Base-by-base conservation (phyloP, 2,888 invertebrate species). In the Tenthredo amoena region DNA sequence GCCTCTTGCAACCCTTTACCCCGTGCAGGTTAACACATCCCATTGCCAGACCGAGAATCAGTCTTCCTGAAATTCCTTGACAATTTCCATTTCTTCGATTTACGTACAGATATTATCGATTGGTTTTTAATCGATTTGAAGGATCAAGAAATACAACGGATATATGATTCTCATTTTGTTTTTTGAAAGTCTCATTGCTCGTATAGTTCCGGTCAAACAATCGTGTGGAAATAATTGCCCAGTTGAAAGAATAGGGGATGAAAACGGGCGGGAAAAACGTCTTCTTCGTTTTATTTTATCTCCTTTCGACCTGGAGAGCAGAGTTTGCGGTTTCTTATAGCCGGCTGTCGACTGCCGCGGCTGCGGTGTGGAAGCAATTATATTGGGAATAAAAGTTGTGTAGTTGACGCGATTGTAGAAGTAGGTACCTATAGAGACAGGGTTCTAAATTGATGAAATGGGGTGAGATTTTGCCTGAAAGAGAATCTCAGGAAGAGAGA, bases 281-380 rank as follows among this genome's bases (percentile, higher is more conserved):
- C 21, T 43, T 21, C 71, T 37, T 74, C 12, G 26, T 43, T 43
- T 43, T 74, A 43, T 81, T 81, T 26, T 40, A 58, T 62, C 58
- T 50, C 81, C 34, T 31, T 31, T 55, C n/a, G 62, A 50, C 62
- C 26, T n/a, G 21, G 81, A 58, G 50, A 34, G 81, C 37, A 40
- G 81, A 58, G 58, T 37, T 81, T 58, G 81, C 77, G 77, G 77
- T 77, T 50, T 77, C 37, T 71, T 37, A n/a, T 37, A 26, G 21
- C 40, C 50, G 77, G 50, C 55, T 77, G 77, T n/a, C 26, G n/a
- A 43, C 40, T 12, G 43, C 43, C 21, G 79, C 21, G 62, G 40
- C 81, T 81, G 58, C 50, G 81, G 81, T 81, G 37, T 81, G 58
- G 40, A 62, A 81, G 81, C 81, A 81, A 81, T 81, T 81, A 81